Conservation (phyloP, 2,113 vertebrate species). For the Tursiops truncatus region DNA sequence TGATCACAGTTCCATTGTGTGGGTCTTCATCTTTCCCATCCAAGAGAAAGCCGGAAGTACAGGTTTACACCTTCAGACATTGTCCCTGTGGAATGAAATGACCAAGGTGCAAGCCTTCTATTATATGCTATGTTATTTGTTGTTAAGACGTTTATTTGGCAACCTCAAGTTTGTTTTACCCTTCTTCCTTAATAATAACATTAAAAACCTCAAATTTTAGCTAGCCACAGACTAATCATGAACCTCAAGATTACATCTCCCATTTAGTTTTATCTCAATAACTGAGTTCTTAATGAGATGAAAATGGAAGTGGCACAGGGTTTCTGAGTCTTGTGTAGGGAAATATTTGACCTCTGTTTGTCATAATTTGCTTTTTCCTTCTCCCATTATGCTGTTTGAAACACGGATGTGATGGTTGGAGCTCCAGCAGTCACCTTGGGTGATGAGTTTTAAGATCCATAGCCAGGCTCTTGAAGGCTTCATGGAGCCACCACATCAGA, state of each 20-base stretch:
- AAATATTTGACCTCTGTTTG: neutral
- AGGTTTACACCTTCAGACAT: too few species aligned
- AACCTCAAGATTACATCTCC: neutral
- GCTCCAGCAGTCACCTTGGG: neutral
- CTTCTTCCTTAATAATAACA: neutral
- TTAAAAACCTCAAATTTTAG: neutral
- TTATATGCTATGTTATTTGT: neutral
- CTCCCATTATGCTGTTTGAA: neutral
- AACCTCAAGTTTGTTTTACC: neutral
- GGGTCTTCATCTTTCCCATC: neutral
- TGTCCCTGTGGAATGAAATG: neutral
- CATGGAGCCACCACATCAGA: neutral
- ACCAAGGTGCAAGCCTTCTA: neutral
- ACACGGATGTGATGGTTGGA: neutral
- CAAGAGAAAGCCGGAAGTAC: neutral
- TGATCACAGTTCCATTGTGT: rapidly evolving
- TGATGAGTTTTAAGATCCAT: neutral
- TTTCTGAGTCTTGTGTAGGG: neutral
- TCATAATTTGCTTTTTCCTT: neutral
- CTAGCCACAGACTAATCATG: neutral
- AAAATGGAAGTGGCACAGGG: neutral
- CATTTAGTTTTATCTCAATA: neutral
- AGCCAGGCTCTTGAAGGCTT: neutral
- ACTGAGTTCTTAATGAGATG: neutral
- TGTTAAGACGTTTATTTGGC: neutral